These are phyloP conservation scores for Drosophila formosana DNA, from an alignment of 2,888 invertebrate genomes.

Conservation along the genomic window DNA sequence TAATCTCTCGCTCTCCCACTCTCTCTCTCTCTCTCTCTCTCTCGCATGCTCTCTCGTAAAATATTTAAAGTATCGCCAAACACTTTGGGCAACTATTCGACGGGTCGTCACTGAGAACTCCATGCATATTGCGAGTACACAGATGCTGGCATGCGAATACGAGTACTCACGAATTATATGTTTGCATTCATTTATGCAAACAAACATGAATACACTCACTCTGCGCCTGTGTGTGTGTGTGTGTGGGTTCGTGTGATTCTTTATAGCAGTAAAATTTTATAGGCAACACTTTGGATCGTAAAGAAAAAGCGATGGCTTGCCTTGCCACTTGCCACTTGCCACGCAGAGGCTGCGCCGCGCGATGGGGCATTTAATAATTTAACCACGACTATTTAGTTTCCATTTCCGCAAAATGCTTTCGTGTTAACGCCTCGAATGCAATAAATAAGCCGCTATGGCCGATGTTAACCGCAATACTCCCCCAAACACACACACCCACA, in stretches of 20 bases:
- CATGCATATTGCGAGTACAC: constrained; percentile 14
- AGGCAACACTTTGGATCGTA: constrained; percentile 68
- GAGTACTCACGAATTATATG: constrained; percentile 57
- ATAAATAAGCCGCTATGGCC: constrained; percentile 69
- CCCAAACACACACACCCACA: constrained; percentile 23
- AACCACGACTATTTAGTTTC: constrained; percentile 78
- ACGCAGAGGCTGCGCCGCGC: constrained; percentile 17
- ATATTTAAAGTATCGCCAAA: constrained; percentile 69
- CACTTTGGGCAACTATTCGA: constrained; percentile 49
- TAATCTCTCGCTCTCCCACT: constrained; percentile 43
- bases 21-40: not conserved
- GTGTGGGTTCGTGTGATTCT: constrained; percentile 7
- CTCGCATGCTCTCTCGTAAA: constrained; percentile 50
- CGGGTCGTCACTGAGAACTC: constrained; percentile 15
- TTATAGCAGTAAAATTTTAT: constrained; percentile 68
- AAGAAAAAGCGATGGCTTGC: constrained; percentile 65
- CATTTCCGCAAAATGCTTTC: constrained; percentile 73
- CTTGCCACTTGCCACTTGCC: constrained; percentile 5
- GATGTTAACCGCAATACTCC: constrained; percentile 55
- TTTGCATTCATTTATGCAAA: constrained; percentile 70
- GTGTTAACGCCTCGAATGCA: constrained; percentile 73
- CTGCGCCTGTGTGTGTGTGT: constrained; percentile 5
- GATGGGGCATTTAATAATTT: constrained; percentile 73
- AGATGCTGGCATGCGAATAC: constrained; percentile 4
- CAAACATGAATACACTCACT: constrained; percentile 49